Evolutionary conservation across 2,797 vertebrate genomes (phyloP).

Genomic region (Danio kyathit): DNA sequence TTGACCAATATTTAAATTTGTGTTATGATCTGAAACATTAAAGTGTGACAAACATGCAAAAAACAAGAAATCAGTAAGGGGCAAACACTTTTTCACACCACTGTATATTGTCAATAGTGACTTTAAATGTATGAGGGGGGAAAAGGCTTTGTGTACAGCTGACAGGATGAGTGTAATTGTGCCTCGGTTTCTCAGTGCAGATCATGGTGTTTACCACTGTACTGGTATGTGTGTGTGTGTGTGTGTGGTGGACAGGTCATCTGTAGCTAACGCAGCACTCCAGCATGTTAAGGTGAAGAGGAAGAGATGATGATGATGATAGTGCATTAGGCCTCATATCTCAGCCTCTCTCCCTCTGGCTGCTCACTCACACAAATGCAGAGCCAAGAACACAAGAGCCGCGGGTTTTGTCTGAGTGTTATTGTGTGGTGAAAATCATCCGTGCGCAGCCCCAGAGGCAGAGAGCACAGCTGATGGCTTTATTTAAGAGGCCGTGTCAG

Average conservation of each 20-base stretch:
- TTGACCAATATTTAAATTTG: too few relatives aligned
- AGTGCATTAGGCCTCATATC: slow-evolving; percentile 25
- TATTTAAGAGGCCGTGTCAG: slow-evolving; percentile 39
- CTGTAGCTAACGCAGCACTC: slow-evolving; percentile 4
- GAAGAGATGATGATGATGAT: slow-evolving; percentile 6
- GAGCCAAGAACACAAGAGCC: neutral
- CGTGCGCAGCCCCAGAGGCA: slow-evolving; percentile 4
- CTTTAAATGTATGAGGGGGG: too few relatives aligned
- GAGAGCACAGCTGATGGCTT: slow-evolving; percentile 34
- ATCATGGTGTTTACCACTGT: neutral
- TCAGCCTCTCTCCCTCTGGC: neutral
- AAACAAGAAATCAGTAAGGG: too few relatives aligned
- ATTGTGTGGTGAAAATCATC: slow-evolving; percentile 36
- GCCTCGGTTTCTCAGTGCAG: neutral
- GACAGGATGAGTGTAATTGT: too few relatives aligned
- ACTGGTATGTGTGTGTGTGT: neutral
- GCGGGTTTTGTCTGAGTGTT: slow-evolving; percentile 25
- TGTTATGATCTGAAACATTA: too few relatives aligned
- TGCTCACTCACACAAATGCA: neutral
- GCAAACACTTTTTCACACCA: too few relatives aligned
- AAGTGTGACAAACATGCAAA: too few relatives aligned
- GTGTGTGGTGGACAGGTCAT: neutral
- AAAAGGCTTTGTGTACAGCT: too few relatives aligned
- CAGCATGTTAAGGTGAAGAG: neutral
- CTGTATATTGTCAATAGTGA: too few relatives aligned